A percentile compares a stretch with the other conserved stretches of the same genome.
Evolutionary conservation across 2,888 invertebrate genomes (phyloP).

Genomic region (Chloroclysta siterata): DNA sequence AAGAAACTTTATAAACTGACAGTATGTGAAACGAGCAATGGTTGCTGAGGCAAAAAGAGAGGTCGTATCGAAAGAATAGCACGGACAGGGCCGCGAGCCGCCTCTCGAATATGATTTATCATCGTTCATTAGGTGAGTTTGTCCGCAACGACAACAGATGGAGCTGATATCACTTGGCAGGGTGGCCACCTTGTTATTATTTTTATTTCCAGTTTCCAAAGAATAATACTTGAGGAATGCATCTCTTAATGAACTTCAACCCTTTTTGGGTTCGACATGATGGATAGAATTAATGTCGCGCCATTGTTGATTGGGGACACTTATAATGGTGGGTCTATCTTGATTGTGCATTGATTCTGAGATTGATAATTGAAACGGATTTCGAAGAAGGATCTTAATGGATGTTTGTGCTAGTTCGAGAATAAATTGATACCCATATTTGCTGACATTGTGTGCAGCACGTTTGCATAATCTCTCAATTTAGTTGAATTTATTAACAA

Average conservation of each 20-base stretch:
- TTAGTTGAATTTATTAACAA: slow-evolving; percentile 14
- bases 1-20: neutral
- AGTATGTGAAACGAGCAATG: slow-evolving; percentile 51
- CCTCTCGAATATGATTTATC: slow-evolving; percentile 86
- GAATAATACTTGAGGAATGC: slow-evolving; percentile 85
- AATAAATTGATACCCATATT: slow-evolving; percentile 45
- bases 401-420: slow-evolving; percentile 47
- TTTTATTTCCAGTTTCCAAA: slow-evolving; percentile 84
- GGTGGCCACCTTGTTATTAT: slow-evolving; percentile 85
- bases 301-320: slow-evolving; percentile 83
- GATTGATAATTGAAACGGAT: slow-evolving; percentile 56
- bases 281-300: slow-evolving; percentile 84
- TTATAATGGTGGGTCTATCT: slow-evolving; percentile 66
- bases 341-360: slow-evolving; percentile 68
- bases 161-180: slow-evolving; percentile 85
- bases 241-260: slow-evolving; percentile 84
- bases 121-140: slow-evolving; percentile 85
- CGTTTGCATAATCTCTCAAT: slow-evolving; percentile 25
- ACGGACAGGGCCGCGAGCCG: slow-evolving; percentile 71
- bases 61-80: slow-evolving; percentile 60
- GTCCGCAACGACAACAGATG: slow-evolving; percentile 85
- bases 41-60: slow-evolving; percentile 35
- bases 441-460: slow-evolving; percentile 30
- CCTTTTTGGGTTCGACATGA: slow-evolving; percentile 82
- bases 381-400: slow-evolving; percentile 57